Base-by-base conservation (phyloP, 2,888 invertebrate species). In the Leptinotarsa haldemani region DNA sequence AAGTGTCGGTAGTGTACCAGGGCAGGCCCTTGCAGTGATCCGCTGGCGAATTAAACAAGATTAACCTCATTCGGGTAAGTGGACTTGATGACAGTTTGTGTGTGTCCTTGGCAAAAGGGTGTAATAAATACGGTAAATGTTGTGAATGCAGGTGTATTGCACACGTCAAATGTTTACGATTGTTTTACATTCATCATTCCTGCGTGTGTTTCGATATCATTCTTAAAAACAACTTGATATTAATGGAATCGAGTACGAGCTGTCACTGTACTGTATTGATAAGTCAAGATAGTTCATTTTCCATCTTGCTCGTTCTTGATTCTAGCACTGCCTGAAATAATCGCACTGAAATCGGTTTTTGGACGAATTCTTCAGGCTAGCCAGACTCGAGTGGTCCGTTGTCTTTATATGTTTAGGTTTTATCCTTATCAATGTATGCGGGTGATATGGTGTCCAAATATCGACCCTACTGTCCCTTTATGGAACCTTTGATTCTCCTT, bases 41-140 rank as follows among this genome's bases (percentile, higher is more conserved):
- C 80, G 76, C 69, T 77, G 81, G 78, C 79, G 79, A 79, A 80
- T 79, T 76, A 77, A 67, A 74, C 78, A 74, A 79, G 80, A 83
- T 81, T 85, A 85, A 85, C 85, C 85, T 85, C 83, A 82, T 84
- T 83, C 79, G 76, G 81, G 84, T 84, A 80, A 84, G 84, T 83
- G 80, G 80, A 77, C 73, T 82, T 74, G 78, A 79, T 83, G 83
- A 84, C 83, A 84, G 82, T 83, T 82, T 81, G 75, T 78, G 74
- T 80, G 79, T 82, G 83, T 83, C 84, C 84, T 84, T 83, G 83
- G 76, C 71, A 75, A 78, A 82, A 84, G 83, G 83, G 84, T 84
- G 83, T 82, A 80, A 76, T 77, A 76, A 77, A 74, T 77, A 77
- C 72, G 48, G 75, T 74, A 74, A 71, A 74, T 69, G 47, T 64